These are phyloP conservation scores for Cryptotermes secundus DNA, from an alignment of 1,140 invertebrate species.

Conservation along the genomic window DNA sequence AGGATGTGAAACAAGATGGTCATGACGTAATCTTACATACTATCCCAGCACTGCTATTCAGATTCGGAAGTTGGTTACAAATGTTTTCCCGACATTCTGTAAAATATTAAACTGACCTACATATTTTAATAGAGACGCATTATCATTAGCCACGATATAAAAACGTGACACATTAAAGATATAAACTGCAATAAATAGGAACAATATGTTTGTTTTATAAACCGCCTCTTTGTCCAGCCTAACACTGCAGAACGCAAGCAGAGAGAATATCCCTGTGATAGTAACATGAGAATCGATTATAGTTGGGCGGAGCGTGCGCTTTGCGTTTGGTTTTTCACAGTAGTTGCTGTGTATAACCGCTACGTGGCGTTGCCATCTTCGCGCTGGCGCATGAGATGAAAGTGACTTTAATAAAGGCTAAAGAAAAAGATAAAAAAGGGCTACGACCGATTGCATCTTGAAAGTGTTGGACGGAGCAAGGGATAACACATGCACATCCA, in stretches of 20 bases:
- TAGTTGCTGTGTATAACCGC: neutral
- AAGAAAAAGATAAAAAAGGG: neutral
- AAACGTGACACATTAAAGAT: too few species aligned
- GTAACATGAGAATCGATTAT: neutral
- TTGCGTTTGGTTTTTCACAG: neutral
- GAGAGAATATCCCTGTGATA: neutral
- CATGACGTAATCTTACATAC: too few species aligned
- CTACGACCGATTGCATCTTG: neutral
- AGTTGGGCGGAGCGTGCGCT: neutral
- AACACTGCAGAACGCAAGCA: neutral
- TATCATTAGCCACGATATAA: too few species aligned
- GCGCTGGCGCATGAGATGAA: slow-evolving; percentile 7
- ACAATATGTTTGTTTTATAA: too few species aligned
- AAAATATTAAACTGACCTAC: too few species aligned
- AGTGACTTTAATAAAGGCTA: neutral
- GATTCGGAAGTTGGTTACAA: too few species aligned
- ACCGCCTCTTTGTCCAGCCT: neutral
- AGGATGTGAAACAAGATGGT: too few species aligned
- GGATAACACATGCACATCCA: neutral
- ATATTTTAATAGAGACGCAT: too few species aligned
- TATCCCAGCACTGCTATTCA: too few species aligned
- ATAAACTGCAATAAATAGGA: too few species aligned
- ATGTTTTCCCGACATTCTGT: too few species aligned
- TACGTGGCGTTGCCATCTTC: neutral
- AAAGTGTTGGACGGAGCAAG: neutral